A percentile compares a stretch with the other conserved stretches of the same genome.
These are phyloP conservation scores for Etheostoma cragini DNA, from an alignment of 2,113 vertebrate species.

Conservation along the genomic window DNA sequence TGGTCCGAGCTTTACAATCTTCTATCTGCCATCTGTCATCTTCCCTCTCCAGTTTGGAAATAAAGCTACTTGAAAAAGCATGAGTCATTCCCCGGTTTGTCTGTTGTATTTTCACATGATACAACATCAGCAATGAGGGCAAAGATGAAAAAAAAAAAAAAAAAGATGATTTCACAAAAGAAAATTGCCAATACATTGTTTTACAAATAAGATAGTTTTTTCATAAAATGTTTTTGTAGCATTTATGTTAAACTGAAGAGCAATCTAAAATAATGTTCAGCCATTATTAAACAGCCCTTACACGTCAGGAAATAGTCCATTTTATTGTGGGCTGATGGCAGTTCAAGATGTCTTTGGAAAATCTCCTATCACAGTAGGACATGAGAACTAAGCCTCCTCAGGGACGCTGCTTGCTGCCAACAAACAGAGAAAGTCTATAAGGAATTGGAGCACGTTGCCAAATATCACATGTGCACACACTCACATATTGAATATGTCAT, in stretches of 20 bases:
- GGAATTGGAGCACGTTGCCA: slow-evolving; percentile 57
- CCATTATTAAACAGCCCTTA: slow-evolving; percentile 32
- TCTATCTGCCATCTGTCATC: slow-evolving; percentile 70
- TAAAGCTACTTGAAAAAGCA: slow-evolving; percentile 76
- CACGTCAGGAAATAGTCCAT: slow-evolving; percentile 48
- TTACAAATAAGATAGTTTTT: slow-evolving; percentile 13
- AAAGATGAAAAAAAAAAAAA: neutral
- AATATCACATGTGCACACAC: slow-evolving; percentile 46
- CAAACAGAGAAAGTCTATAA: slow-evolving; percentile 44
- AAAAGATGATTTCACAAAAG: neutral
- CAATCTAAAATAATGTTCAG: slow-evolving; percentile 37
- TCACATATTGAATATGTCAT: slow-evolving; percentile 23
- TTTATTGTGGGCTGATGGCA: slow-evolving; percentile 36
- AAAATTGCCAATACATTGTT: slow-evolving; percentile 12
- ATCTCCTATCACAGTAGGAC: slow-evolving; percentile 54
- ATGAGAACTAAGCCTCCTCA: slow-evolving; percentile 53
- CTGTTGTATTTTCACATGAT: slow-evolving; percentile 34
- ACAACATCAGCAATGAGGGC: slow-evolving; percentile 2
- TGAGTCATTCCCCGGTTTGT: slow-evolving; percentile 23
- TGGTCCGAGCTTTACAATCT: slow-evolving; percentile 57
- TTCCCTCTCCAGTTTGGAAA: slow-evolving; percentile 69
- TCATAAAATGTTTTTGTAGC: slow-evolving; percentile 28
- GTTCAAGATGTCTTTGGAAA: slow-evolving; percentile 59
- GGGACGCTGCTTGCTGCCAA: slow-evolving; percentile 46
- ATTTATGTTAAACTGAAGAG: slow-evolving; percentile 13